Evolutionary conservation across 2,797 vertebrate genomes (phyloP).

Genomic region (Schizopygopsis pylzovi): DNA sequence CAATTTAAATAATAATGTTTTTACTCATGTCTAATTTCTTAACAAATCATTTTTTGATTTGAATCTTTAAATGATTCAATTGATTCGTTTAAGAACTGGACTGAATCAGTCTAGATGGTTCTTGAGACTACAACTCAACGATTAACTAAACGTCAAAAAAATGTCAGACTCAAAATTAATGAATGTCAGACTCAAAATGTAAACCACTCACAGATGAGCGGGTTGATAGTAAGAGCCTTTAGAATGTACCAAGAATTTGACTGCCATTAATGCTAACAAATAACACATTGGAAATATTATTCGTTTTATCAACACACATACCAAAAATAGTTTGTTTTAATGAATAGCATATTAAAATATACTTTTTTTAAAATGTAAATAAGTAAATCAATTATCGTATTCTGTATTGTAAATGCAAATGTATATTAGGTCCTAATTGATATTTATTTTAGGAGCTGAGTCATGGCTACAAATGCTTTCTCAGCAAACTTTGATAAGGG

Average conservation of each 20-base stretch:
- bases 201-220: not conserved
- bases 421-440: not conserved
- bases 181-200: not conserved
- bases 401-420: not conserved
- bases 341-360: not conserved
- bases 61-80: not conserved
- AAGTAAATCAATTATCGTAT: not conserved
- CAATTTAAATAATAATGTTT: not conserved
- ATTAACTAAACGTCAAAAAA: not conserved
- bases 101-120: not conserved
- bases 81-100: not conserved
- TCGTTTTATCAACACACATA: not conserved
- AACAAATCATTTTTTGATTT: not conserved
- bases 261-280: not conserved
- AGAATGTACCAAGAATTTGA: not conserved
- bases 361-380: not conserved
- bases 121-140: not conserved
- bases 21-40: not conserved
- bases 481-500: not conserved
- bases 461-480: not conserved
- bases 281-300: not conserved
- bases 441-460: not conserved
- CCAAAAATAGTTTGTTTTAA: not conserved
- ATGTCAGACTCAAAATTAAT: not conserved
- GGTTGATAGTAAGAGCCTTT: not conserved